Conservation (phyloP, 2,113 vertebrate genomes). For the Narcine bancroftii region DNA sequence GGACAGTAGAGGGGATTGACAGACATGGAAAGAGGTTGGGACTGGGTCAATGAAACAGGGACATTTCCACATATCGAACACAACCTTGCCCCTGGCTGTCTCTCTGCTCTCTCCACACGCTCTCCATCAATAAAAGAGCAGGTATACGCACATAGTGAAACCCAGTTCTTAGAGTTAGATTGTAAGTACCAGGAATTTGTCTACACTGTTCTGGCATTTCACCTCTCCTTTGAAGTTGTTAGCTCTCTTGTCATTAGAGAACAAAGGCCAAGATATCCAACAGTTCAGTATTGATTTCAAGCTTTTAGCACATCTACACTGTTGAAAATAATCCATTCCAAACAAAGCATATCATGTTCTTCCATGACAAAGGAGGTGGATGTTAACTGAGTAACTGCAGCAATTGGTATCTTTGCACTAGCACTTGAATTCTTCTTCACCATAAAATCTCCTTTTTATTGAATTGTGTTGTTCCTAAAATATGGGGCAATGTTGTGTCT, state of each 20-base stretch:
- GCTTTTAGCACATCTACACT: slow-evolving; percentile 27
- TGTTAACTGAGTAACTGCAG: background rate
- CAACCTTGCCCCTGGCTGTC: background rate
- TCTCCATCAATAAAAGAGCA: background rate
- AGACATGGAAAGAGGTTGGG: background rate
- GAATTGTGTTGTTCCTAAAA: background rate
- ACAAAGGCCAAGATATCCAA: background rate
- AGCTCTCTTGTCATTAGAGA: slow-evolving; percentile 14
- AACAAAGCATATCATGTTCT: slow-evolving; percentile 20
- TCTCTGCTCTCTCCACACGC: background rate
- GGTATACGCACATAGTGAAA: background rate
- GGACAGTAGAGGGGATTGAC: background rate
- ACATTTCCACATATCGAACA: background rate
- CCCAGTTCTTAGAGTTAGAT: background rate
- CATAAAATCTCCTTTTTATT: background rate
- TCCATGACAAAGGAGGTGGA: background rate
- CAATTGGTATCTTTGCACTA: background rate
- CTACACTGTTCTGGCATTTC: background rate
- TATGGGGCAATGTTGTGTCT: background rate
- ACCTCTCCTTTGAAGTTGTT: slow-evolving; percentile 13
- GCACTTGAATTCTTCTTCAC: background rate
- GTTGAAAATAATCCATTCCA: slow-evolving; percentile 12
- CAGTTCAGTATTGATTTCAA: slow-evolving; percentile 8
- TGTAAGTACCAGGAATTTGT: slow-evolving; percentile 25
- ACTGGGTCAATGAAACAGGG: background rate